These are phyloP conservation scores for Nephrotoma appendiculata DNA, from an alignment of 2,888 invertebrate genomes.

Conservation along the genomic window DNA sequence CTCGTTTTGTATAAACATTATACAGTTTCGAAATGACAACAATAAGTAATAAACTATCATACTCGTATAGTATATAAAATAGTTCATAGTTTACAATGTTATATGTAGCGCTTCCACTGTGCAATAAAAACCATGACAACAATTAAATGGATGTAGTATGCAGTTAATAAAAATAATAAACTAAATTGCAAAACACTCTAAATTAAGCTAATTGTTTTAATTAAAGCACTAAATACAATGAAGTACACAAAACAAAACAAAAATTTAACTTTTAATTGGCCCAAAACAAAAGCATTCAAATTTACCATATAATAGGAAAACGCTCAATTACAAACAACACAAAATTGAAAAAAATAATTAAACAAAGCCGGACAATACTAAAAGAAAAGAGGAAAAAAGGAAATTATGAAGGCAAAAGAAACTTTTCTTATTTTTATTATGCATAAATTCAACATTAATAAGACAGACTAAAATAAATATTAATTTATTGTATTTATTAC, in stretches of 20 bases:
- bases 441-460: too few species aligned
- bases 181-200: neutral
- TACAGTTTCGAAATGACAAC: neutral
- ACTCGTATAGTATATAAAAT: neutral
- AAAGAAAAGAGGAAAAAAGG: neutral
- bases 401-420: neutral
- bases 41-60: neutral
- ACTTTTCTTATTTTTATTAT: neutral
- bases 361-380: neutral
- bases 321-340: neutral
- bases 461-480: too few species aligned
- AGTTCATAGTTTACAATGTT: neutral
- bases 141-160: too few species aligned
- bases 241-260: neutral
- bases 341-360: neutral
- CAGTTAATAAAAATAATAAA: neutral
- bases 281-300: neutral
- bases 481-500: too few species aligned
- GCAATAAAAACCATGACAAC: too few species aligned
- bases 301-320: neutral
- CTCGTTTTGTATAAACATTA: too few species aligned
- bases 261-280: neutral
- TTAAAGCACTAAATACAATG: neutral
- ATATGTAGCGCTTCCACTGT: neutral
- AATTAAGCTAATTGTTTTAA: neutral